These are phyloP conservation scores for Pollachius pollachius DNA, from an alignment of 2,113 vertebrate species.

Conservation along the genomic window DNA sequence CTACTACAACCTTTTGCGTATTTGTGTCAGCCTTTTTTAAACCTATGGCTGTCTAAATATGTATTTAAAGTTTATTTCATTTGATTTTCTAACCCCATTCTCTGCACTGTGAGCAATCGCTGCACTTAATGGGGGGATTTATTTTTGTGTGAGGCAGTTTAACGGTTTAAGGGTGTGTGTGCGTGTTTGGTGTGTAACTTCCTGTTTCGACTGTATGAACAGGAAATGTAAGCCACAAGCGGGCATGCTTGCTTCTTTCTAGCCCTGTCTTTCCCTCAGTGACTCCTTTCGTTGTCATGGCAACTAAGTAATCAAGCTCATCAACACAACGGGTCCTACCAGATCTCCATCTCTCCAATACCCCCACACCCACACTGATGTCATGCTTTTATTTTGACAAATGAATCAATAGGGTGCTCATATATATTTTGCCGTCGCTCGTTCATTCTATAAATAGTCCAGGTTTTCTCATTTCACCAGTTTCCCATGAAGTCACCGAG, in stretches of 20 bases:
- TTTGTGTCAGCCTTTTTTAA: no score
- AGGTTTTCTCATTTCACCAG: no score
- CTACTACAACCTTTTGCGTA: no score
- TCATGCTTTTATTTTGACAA: not conserved
- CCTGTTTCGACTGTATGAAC: conserved; percentile 22
- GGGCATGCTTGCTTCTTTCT: conserved; percentile 34
- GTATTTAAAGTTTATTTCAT: no score
- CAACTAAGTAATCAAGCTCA: conserved; percentile 27
- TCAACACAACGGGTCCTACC: not conserved
- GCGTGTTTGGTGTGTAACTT: conserved; percentile 27
- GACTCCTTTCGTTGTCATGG: conserved; percentile 31
- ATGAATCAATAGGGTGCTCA: no score
- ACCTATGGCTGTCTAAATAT: no score
- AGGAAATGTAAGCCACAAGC: conserved; percentile 10
- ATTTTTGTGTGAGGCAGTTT: not conserved
- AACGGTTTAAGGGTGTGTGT: not conserved
- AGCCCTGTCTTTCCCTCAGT: conserved; percentile 9
- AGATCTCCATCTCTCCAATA: not conserved
- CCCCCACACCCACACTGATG: not conserved
- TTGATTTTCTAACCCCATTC: no score
- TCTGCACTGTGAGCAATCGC: no score
- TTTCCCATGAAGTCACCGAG: conserved; percentile 3
- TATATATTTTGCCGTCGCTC: not conserved
- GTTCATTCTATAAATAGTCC: not conserved
- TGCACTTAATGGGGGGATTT: no score